Evolutionary conservation across 2,888 invertebrate genomes (phyloP).

Genomic region (Eilema griseolum): DNA sequence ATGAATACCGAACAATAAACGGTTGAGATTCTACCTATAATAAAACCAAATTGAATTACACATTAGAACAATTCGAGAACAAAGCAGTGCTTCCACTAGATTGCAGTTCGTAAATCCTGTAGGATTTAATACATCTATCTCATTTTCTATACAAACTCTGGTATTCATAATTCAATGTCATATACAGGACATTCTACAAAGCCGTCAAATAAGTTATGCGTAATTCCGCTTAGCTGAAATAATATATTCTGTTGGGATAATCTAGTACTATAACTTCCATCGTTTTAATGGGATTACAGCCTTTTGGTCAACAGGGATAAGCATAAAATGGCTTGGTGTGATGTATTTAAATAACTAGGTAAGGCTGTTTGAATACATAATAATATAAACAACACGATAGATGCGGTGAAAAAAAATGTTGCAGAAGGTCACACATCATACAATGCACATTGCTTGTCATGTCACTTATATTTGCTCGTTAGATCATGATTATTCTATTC

Average conservation of each 20-base stretch:
- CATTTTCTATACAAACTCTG: constrained; percentile 36
- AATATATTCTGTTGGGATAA: constrained; percentile 38
- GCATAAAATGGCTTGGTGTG: not conserved
- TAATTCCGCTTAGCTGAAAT: constrained; percentile 44
- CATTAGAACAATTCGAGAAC: constrained; percentile 45
- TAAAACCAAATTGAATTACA: constrained; percentile 40
- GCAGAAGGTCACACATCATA: too few relatives aligned
- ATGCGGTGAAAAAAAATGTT: not conserved
- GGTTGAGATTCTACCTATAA: not conserved
- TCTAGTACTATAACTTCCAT: constrained; percentile 31
- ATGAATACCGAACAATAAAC: constrained; percentile 7
- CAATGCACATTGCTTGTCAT: too few relatives aligned
- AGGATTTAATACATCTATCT: constrained; percentile 48
- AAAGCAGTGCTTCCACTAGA: constrained; percentile 59
- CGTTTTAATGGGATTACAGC: constrained; percentile 19
- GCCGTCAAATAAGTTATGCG: constrained; percentile 54
- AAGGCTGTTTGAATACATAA: not conserved
- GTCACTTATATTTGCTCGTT: too few relatives aligned
- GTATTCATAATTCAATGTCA: constrained; percentile 53
- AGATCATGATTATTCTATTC: too few relatives aligned
- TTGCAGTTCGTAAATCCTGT: constrained; percentile 53
- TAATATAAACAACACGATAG: not conserved
- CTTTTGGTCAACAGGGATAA: not conserved
- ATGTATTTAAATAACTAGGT: not conserved
- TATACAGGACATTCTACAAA: constrained; percentile 44